Conservation (phyloP, 2,888 invertebrate genomes). For the Lamellibrachia satsuma region DNA sequence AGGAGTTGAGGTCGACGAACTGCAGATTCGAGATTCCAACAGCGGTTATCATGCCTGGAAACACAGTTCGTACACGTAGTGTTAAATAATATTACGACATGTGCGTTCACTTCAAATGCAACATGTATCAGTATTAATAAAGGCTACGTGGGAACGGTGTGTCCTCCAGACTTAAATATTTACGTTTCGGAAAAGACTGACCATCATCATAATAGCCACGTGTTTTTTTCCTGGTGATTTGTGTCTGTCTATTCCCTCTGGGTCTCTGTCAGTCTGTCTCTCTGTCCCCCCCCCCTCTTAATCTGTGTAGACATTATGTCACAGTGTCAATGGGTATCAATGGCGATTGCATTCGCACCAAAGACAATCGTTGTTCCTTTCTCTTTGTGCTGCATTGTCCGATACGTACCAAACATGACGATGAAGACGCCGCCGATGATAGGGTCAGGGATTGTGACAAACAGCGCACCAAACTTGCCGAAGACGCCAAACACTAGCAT, state of each 20-base stretch:
- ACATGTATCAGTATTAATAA: not conserved
- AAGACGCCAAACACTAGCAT: constrained; percentile 65
- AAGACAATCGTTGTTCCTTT: not conserved
- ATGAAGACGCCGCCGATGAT: constrained; percentile 66
- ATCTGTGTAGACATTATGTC: not conserved
- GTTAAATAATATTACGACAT: not conserved
- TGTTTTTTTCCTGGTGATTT: no score
- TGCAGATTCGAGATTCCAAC: constrained; percentile 62
- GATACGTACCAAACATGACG: constrained; percentile 56
- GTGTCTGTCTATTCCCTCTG: no score
- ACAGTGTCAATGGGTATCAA: not conserved
- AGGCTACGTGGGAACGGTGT: not conserved
- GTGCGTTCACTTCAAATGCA: not conserved
- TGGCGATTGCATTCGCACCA: not conserved
- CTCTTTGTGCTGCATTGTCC: not conserved
- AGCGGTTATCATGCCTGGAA: constrained; percentile 59
- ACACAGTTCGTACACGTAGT: not conserved
- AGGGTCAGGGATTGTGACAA: constrained; percentile 68
- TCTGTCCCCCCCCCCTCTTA: no score
- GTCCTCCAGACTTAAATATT: no score
- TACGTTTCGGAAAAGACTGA: no score
- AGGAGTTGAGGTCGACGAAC: constrained; percentile 79
- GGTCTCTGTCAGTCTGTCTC: no score
- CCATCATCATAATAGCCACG: no score
- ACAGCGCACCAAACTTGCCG: constrained; percentile 67